Percentiles rank a stretch among this genome's conserved stretches.
Evolutionary conservation across 2,797 vertebrate genomes (phyloP).

Genomic region (Tolypeutes matacus): DNA sequence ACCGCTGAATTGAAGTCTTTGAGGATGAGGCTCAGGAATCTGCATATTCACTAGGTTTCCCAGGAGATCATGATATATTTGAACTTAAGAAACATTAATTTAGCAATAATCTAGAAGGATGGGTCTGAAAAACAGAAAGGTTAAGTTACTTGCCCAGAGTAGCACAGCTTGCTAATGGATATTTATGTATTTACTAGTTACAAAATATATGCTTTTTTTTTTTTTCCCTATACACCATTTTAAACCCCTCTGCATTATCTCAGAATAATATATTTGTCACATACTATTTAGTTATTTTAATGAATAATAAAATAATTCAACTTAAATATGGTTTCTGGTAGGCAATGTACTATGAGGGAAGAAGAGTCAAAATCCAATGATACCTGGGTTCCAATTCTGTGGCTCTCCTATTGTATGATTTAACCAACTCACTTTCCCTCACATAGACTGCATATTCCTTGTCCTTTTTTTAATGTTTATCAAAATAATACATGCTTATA

Average conservation of each 20-base stretch:
- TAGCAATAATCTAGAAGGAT: neutral
- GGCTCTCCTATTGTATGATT: neutral
- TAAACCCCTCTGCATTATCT: neutral
- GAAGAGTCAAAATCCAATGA: neutral
- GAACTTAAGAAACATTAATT: neutral
- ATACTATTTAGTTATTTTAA: neutral
- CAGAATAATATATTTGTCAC: neutral
- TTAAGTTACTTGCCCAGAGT: neutral
- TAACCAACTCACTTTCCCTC: neutral
- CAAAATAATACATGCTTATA: neutral
- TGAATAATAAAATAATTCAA: neutral
- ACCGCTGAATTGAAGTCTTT: neutral
- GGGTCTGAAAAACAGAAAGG: neutral
- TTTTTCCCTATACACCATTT: neutral
- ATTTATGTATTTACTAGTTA: neutral
- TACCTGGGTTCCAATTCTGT: neutral
- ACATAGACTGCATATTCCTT: neutral
- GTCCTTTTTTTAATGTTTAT: neutral
- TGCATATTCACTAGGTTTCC: neutral
- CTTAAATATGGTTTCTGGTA: neutral
- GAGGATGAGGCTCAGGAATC: neutral
- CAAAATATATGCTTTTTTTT: neutral
- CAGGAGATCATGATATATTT: neutral
- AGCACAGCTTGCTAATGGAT: neutral
- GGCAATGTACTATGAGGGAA: neutral